These are phyloP conservation scores for Physella acuta DNA, from an alignment of 1,140 invertebrate genomes.

Conservation along the genomic window DNA sequence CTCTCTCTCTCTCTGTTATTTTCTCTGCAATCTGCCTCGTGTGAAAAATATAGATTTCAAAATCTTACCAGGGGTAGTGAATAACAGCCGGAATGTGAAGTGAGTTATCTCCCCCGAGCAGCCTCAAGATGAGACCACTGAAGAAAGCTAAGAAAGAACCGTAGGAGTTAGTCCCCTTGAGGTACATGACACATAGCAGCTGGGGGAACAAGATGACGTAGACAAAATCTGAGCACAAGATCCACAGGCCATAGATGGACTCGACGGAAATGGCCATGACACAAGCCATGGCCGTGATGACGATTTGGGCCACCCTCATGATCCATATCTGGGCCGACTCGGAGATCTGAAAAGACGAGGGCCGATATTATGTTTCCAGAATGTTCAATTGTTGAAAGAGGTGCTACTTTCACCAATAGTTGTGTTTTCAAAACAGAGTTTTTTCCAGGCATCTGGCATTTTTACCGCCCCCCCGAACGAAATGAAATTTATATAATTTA, in stretches of 20 bases:
- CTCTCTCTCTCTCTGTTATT: too few species aligned
- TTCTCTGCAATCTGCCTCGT: too few species aligned
- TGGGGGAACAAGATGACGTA: constrained; percentile 97
- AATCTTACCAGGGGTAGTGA: constrained; percentile 20
- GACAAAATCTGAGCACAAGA: constrained; percentile 93
- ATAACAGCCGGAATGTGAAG: constrained; percentile 72
- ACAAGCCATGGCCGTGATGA: constrained; percentile 85
- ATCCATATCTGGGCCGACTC: constrained; percentile 89
- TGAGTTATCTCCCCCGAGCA: constrained; percentile 84
- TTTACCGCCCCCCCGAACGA: too few species aligned
- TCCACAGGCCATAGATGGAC: constrained; percentile 93
- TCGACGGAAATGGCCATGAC: constrained; percentile 92
- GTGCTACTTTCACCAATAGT: too few species aligned
- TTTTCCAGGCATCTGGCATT: too few species aligned
- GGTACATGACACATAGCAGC: constrained; percentile 92
- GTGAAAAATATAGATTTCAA: too few species aligned
- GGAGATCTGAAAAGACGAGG: constrained; percentile 41
- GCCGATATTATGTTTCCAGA: too few species aligned
- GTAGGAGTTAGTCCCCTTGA: constrained; percentile 77
- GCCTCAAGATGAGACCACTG: constrained; percentile 80
- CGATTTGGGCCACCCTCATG: constrained; percentile 86
- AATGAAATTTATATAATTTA: too few species aligned
- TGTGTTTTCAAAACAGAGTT: too few species aligned
- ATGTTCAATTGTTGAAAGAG: too few species aligned
- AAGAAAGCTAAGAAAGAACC: constrained; percentile 83